Base-by-base conservation (phyloP, 2,113 vertebrate genomes). In the Riparia riparia region DNA sequence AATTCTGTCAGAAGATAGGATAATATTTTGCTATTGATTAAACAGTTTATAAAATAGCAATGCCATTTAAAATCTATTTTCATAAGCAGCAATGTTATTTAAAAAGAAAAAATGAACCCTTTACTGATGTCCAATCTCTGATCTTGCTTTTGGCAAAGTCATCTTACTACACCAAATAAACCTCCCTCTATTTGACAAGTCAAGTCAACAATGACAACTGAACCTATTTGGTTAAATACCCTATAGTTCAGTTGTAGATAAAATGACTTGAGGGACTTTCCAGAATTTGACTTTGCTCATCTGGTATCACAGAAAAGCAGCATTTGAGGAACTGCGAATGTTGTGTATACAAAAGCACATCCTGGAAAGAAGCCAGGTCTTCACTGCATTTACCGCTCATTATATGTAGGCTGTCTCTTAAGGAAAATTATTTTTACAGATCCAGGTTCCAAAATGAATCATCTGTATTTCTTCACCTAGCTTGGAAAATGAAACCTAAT, bases 141-240 rank as follows among this genome's bases (percentile, higher is more conserved):
- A 34, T 89, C 45, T 96, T 93, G 76, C 77, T 95, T 89, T 89
- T 1, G 22, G 86, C 88, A 95, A 95, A 95, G 93, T 92, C 82
- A 64, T 12, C 20, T 81, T 78, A 41, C 49, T 95, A 94, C 92
- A 88, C 39, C 61, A 66, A 22, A 87, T 17, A 65, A 85, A 2
- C 60, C 17, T 82, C 22, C 25, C 66, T 64, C 64, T 80, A 78
- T 61, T 51, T 95, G 86, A 95, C 95, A 90, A 69, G 64, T 29
- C 64, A 39, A 87, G 53, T 82, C 60, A 61, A 44, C 60, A 44
- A 7, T 60, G 83, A 89, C 49, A 83, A 70, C 29, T 64, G 60
- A 70, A 68, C 10, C 3, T 49, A 34, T 57, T 56, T 80, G 50
- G 63, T 80, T 90, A 95, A 94, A 77, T 70, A 74, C 26, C 18